Evolutionary conservation across 2,888 invertebrate genomes (phyloP).

Genomic region (Celastrina argiolus): DNA sequence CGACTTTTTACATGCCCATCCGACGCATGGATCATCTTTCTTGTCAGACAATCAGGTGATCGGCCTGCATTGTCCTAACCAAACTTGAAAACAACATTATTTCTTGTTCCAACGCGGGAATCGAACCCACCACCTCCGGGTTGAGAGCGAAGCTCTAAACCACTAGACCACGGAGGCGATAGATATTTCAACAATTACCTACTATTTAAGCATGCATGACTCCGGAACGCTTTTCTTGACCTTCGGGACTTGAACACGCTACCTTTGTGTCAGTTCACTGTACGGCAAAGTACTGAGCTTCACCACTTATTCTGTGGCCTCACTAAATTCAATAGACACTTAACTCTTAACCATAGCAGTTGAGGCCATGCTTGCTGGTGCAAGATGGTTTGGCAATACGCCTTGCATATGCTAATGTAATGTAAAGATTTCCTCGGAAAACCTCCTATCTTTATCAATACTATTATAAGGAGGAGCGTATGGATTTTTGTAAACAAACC

Average conservation of each 20-base stretch:
- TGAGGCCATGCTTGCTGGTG: background rate
- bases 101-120: too few relatives aligned
- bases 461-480: too few relatives aligned
- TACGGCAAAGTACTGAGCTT: background rate
- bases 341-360: background rate
- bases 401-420: background rate
- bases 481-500: too few relatives aligned
- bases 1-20: too few relatives aligned
- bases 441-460: background rate
- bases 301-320: too few relatives aligned
- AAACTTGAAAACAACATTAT: too few relatives aligned
- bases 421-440: background rate
- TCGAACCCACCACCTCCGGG: too few relatives aligned
- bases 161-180: background rate
- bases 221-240: background rate
- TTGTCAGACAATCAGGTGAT: too few relatives aligned
- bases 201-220: background rate
- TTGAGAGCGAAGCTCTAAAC: too few relatives aligned
- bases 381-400: background rate
- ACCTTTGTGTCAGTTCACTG: background rate
- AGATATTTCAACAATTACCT: background rate
- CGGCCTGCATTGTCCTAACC: too few relatives aligned
- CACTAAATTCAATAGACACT: conserved; percentile 9
- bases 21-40: too few relatives aligned
- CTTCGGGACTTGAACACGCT: conserved; percentile 5